Conservation (phyloP, 2,888 invertebrate species). For the Ditylenchus weischeri region DNA sequence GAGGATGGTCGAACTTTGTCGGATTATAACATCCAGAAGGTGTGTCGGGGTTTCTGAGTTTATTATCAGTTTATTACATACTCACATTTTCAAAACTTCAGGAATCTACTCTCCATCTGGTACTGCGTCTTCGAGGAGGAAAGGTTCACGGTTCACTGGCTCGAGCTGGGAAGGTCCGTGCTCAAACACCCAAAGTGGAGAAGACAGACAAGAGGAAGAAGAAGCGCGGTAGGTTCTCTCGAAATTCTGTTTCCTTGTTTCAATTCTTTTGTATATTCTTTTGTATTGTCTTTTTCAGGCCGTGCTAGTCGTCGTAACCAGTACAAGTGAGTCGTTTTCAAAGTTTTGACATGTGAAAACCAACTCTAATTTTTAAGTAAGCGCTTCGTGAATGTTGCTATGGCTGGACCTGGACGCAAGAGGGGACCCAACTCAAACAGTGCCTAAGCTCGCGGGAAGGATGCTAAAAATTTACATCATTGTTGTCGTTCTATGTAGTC, state of each 20-base stretch:
- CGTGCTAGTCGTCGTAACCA: conserved; percentile 97
- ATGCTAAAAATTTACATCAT: not conserved
- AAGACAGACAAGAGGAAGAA: conserved; percentile 98
- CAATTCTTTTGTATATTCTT: not conserved
- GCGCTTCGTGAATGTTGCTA: conserved; percentile 90
- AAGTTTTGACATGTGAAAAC: not conserved
- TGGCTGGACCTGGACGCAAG: conserved; percentile 73
- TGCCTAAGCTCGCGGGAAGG: conserved; percentile 42
- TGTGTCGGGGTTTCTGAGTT: too few relatives aligned
- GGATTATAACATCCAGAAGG: conserved; percentile 27
- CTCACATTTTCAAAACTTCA: not conserved
- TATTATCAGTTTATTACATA: too few relatives aligned
- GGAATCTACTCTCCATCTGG: conserved; percentile 60
- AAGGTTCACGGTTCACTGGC: conserved; percentile 96
- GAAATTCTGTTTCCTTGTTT: not conserved
- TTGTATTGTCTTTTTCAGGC: too few relatives aligned
- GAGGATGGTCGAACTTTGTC: conserved; percentile 29
- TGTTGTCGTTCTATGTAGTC: too few relatives aligned
- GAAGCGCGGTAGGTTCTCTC: conserved; percentile 46
- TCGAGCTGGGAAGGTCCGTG: conserved; percentile 99
- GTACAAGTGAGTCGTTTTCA: conserved; percentile 71
- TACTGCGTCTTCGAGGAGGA: conserved; percentile 74
- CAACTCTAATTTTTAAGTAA: conserved; percentile 59
- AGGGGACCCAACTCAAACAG: conserved; percentile 90
- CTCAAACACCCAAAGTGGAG: conserved; percentile 95